phyloP scores from a whole-genome alignment of 2,888 invertebrate species.

The Phrixothrix hirtus region DNA sequence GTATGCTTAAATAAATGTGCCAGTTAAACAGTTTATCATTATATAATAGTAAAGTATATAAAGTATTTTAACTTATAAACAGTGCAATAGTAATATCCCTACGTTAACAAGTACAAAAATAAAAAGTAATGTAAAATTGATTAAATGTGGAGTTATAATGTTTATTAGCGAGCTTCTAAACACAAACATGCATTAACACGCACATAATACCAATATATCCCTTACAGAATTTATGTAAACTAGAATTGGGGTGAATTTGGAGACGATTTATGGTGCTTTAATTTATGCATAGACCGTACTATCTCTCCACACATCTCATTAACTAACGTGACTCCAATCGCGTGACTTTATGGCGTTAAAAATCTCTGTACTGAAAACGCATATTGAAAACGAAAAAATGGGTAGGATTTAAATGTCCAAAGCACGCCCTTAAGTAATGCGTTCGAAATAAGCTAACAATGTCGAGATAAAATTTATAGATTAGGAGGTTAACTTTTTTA shows the following conservation, averaged over 20 bases:
- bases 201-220: slow-evolving; percentile 1
- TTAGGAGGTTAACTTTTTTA: neutral
- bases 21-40: too few species aligned
- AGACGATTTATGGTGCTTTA: slow-evolving; percentile 37
- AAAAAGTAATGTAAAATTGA: neutral
- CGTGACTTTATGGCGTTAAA: slow-evolving; percentile 37
- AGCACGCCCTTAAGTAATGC: slow-evolving; percentile 16
- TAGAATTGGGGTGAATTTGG: slow-evolving; percentile 19
- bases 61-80: too few species aligned
- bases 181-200: neutral
- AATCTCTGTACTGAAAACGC: slow-evolving; percentile 18
- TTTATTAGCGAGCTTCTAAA: neutral
- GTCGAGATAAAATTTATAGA: slow-evolving; percentile 17
- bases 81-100: too few species aligned
- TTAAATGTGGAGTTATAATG: neutral
- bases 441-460: slow-evolving; percentile 11
- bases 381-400: slow-evolving; percentile 11
- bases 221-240: slow-evolving; percentile 14
- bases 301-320: slow-evolving; percentile 40
- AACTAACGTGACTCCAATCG: slow-evolving; percentile 37
- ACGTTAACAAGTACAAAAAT: too few species aligned
- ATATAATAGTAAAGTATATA: too few species aligned
- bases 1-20: too few species aligned
- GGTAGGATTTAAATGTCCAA: slow-evolving; percentile 8
- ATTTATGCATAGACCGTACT: slow-evolving; percentile 37